A percentile compares a stretch with the other conserved stretches of the same genome.
Evolutionary conservation across 2,797 vertebrate species (phyloP).

Genomic region (Sarcophilus harrisii): DNA sequence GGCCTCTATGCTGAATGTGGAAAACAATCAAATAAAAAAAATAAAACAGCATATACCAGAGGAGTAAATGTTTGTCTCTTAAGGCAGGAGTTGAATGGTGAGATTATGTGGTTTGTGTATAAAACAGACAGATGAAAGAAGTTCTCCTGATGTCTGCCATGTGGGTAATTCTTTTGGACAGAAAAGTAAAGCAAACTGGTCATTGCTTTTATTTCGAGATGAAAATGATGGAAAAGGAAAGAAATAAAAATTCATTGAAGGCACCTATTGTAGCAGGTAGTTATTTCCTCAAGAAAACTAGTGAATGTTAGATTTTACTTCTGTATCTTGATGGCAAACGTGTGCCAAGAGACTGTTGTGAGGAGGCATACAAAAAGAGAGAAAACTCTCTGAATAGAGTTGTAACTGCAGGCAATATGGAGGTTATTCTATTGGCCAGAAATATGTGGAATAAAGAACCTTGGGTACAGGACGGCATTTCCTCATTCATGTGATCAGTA

Average conservation of each 20-base stretch:
- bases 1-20: background rate
- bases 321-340: constrained; percentile 36
- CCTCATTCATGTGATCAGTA: background rate
- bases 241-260: background rate
- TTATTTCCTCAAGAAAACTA: constrained; percentile 41
- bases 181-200: background rate
- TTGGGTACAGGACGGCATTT: background rate
- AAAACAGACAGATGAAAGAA: constrained; percentile 19
- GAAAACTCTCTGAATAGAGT: background rate
- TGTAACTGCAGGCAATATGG: constrained; percentile 1
- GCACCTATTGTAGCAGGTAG: constrained; percentile 19
- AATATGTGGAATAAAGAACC: background rate
- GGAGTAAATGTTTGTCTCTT: background rate
- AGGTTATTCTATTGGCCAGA: background rate
- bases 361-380: background rate
- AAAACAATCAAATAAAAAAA: background rate
- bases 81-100: background rate
- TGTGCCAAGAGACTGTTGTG: background rate
- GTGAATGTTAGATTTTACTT: background rate
- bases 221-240: constrained; percentile 33
- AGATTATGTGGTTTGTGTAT: background rate
- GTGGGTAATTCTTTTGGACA: background rate
- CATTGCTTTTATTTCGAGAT: constrained; percentile 38
- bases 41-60: background rate
- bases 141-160: background rate